Conservation (phyloP, 37 sponge, comb jelly and placozoan species). For the Agelas oroides region DNA sequence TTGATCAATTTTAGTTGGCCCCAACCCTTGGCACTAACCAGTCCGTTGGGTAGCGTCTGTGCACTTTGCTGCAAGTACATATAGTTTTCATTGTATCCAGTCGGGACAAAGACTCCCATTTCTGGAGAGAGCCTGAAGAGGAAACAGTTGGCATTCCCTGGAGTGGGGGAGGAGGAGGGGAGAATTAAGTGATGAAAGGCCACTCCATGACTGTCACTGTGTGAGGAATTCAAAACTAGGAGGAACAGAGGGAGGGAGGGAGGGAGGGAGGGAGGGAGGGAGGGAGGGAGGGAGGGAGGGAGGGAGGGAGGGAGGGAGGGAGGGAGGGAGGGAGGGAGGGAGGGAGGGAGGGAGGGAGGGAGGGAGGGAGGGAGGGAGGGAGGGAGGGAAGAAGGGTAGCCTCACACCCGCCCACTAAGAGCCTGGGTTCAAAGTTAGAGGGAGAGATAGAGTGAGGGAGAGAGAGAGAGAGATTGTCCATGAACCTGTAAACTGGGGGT, state of each 20-base stretch:
- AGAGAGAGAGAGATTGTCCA: not conserved
- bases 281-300: too few relatives aligned
- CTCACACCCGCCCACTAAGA: too few relatives aligned
- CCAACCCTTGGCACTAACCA: slow-evolving; percentile 62
- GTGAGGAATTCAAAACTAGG: too few relatives aligned
- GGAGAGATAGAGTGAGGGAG: not conserved
- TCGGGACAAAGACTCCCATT: slow-evolving; percentile 76
- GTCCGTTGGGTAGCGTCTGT: slow-evolving; percentile 95
- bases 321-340: too few relatives aligned
- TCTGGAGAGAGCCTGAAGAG: slow-evolving; percentile 79
- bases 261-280: too few relatives aligned
- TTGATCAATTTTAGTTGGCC: too few relatives aligned
- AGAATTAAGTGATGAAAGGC: not conserved
- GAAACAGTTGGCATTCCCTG: slow-evolving; percentile 82
- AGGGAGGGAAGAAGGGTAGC: too few relatives aligned
- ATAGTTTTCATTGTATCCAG: slow-evolving; percentile 89
- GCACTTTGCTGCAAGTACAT: slow-evolving; percentile 90
- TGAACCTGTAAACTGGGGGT: slow-evolving; percentile 81
- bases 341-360: too few relatives aligned
- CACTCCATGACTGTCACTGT: too few relatives aligned
- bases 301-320: too few relatives aligned
- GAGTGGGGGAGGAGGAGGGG: not conserved
- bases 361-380: too few relatives aligned
- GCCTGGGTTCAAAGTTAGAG: not conserved
- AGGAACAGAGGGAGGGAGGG: too few relatives aligned